A percentile compares a stretch with the other conserved stretches of the same genome.
These are phyloP conservation scores for Hafferia zeledoni DNA, from an alignment of 2,797 vertebrate genomes.

Conservation along the genomic window DNA sequence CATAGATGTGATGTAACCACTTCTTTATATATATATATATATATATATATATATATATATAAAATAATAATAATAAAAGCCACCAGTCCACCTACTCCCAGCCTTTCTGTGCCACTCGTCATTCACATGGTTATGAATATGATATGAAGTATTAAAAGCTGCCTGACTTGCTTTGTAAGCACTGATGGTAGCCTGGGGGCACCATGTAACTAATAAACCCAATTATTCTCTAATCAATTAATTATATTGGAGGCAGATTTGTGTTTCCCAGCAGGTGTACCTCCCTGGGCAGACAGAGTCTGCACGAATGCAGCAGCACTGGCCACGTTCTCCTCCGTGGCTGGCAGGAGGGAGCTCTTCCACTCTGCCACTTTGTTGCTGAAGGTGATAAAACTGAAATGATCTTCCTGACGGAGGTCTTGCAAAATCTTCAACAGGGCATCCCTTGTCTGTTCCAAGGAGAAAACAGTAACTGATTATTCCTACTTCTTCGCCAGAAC, in stretches of 20 bases:
- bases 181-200: not conserved
- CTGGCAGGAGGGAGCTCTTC: conserved; percentile 77
- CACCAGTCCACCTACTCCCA: not conserved
- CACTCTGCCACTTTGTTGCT: conserved; percentile 50
- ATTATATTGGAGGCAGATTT: not conserved
- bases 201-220: not conserved
- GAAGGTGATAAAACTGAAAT: conserved; percentile 86
- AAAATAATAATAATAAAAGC: not conserved
- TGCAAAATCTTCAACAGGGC: conserved; percentile 84
- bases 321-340: conserved; percentile 75
- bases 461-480: not conserved
- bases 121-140: fast-evolving
- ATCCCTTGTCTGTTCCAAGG: conserved; percentile 79
- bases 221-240: not conserved
- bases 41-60: no score
- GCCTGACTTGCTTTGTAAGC: not conserved
- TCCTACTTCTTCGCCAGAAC: not conserved
- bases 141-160: not conserved
- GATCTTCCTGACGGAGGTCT: conserved; percentile 81
- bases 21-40: not conserved
- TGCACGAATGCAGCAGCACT: conserved; percentile 74
- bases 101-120: not conserved
- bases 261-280: conserved; percentile 55
- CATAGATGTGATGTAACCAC: not conserved
- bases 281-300: conserved; percentile 41